Conservation (phyloP, 2,888 invertebrate species). For the Cosmorhoe ocellata region DNA sequence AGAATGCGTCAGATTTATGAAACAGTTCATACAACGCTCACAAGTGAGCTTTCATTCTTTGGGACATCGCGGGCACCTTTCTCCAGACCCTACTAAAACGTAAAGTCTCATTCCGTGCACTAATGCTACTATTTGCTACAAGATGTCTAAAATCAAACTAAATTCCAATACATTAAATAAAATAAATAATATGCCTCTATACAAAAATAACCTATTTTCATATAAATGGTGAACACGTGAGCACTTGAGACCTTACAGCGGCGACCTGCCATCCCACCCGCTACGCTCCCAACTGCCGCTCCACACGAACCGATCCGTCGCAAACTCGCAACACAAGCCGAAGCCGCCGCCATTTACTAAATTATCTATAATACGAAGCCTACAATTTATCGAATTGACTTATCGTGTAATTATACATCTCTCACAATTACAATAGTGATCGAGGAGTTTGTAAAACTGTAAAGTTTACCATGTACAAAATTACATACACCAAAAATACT, state of each 20-base stretch:
- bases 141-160: conserved; percentile 68
- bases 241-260: conserved; percentile 56
- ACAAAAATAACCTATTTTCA: conserved; percentile 74
- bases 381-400: conserved; percentile 60
- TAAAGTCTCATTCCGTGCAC: conserved; percentile 74
- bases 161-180: conserved; percentile 60
- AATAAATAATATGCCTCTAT: conserved; percentile 81
- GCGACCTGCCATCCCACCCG: conserved; percentile 28
- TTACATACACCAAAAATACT: conserved; percentile 72
- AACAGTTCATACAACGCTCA: conserved; percentile 45
- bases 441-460: conserved; percentile 70
- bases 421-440: conserved; percentile 78
- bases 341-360: conserved; percentile 40
- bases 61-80: conserved; percentile 75
- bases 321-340: conserved; percentile 19
- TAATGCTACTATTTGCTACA: conserved; percentile 74
- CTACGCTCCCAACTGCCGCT: conserved; percentile 26
- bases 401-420: conserved; percentile 56
- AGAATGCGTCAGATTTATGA: conserved; percentile 34
- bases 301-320: conserved; percentile 36
- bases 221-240: conserved; percentile 76
- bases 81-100: conserved; percentile 77
- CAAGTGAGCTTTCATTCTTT: conserved; percentile 74
- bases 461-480: conserved; percentile 67
- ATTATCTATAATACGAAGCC: conserved; percentile 23